A percentile compares a stretch with the other conserved stretches of the same genome.
These are phyloP conservation scores for Sesia bembeciformis DNA, from an alignment of 2,888 invertebrate genomes.

Conservation along the genomic window DNA sequence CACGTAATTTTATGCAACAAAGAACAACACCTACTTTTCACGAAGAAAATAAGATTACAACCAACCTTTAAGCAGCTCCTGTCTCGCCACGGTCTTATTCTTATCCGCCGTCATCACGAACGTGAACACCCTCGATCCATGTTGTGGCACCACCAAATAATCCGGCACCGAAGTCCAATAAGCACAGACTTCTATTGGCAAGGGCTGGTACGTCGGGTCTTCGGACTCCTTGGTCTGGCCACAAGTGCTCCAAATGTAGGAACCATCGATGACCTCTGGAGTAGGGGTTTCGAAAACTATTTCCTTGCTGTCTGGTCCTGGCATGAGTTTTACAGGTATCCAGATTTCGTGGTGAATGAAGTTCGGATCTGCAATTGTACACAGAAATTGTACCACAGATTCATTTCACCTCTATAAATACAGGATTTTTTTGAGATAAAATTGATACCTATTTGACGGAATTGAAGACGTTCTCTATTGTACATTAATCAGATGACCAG, in stretches of 20 bases:
- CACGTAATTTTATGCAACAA: no score
- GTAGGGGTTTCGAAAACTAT: slow-evolving; percentile 47
- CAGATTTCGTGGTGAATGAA: slow-evolving; percentile 59
- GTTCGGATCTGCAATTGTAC: slow-evolving; percentile 45
- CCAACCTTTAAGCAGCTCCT: slow-evolving; percentile 51
- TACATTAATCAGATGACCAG: no score
- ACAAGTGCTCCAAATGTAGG: slow-evolving; percentile 51
- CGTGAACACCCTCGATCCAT: slow-evolving; percentile 59
- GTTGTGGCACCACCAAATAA: slow-evolving; percentile 59
- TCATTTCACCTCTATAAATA: no score
- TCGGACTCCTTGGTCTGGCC: slow-evolving; percentile 56
- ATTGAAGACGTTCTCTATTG: no score
- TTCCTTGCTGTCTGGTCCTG: slow-evolving; percentile 52
- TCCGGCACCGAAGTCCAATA: slow-evolving; percentile 67
- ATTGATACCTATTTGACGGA: no score
- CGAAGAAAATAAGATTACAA: no score
- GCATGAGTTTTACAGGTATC: slow-evolving; percentile 56
- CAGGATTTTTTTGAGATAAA: no score
- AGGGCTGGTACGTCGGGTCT: slow-evolving; percentile 46
- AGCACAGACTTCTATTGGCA: slow-evolving; percentile 49
- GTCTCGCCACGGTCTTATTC: slow-evolving; percentile 55
- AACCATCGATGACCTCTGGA: slow-evolving; percentile 47
- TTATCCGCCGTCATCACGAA: slow-evolving; percentile 72
- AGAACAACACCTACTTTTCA: no score
- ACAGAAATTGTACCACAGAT: no score